phyloP scores from a whole-genome alignment of 2,797 vertebrate species.

The Pristis pectinata region DNA sequence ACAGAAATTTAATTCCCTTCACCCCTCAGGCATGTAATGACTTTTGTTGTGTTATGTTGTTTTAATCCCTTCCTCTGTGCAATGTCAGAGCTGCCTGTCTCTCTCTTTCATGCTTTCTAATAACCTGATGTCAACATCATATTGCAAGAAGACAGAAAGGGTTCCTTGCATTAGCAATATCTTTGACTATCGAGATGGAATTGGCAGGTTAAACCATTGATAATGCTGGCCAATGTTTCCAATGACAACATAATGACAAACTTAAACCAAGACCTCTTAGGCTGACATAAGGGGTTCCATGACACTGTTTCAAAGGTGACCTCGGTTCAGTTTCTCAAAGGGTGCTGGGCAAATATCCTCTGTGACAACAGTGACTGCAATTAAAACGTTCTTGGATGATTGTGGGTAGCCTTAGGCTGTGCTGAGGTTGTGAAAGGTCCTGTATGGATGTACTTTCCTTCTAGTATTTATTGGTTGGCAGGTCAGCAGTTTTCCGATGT shows the following conservation, averaged over 20 bases:
- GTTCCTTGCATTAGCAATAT: neutral
- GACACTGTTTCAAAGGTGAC: neutral
- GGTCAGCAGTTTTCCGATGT: neutral
- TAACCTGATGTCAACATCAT: neutral
- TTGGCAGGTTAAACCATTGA: neutral
- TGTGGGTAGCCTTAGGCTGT: neutral
- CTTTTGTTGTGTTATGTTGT: neutral
- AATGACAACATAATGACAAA: neutral
- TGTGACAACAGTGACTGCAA: neutral
- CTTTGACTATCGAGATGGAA: neutral
- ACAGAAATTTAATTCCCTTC: neutral
- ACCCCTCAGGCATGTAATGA: neutral
- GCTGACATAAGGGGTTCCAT: neutral
- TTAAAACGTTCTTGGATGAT: neutral
- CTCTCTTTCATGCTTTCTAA: neutral
- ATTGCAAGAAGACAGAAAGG: neutral
- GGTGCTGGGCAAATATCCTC: neutral
- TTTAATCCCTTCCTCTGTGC: neutral
- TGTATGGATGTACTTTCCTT: neutral
- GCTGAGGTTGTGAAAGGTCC: neutral
- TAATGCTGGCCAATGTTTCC: neutral
- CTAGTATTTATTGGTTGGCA: neutral
- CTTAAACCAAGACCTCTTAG: neutral
- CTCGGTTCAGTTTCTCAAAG: neutral
- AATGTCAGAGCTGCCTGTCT: neutral